phyloP scores from a whole-genome alignment of 2,888 invertebrate genomes.

The Pilophorus perplexus region DNA sequence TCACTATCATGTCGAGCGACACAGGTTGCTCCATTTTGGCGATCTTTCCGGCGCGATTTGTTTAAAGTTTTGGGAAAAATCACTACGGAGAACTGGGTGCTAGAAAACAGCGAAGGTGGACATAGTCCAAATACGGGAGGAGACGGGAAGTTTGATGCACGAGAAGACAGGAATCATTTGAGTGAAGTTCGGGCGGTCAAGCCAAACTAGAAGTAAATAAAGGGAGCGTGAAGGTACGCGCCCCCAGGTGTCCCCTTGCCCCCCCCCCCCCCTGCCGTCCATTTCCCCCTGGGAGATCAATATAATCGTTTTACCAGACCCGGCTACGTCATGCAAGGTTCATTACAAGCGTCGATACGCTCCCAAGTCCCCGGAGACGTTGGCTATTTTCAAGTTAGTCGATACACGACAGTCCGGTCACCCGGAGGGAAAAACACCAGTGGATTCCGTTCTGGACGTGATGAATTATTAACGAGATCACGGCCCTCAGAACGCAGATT shows the following conservation, averaged over 20 bases:
- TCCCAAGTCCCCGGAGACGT: constrained; percentile 3
- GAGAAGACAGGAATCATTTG: constrained; percentile 4
- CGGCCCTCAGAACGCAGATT: too few relatives aligned
- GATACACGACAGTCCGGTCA: too few relatives aligned
- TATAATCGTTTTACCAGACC: constrained; percentile 21
- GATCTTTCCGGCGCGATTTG: too few relatives aligned
- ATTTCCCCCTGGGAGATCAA: too few relatives aligned
- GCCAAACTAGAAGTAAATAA: constrained; percentile 19
- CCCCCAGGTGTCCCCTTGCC: too few relatives aligned
- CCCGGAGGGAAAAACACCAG: too few relatives aligned
- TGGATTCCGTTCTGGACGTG: too few relatives aligned
- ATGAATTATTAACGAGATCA: too few relatives aligned
- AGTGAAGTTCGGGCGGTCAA: constrained; percentile 18
- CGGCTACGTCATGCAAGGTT: constrained; percentile 31
- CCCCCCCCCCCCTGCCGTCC: too few relatives aligned
- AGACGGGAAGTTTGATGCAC: neutral
- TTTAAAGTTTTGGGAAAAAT: neutral
- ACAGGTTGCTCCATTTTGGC: constrained; percentile 30
- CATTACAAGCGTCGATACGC: constrained; percentile 21
- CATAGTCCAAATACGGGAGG: neutral
- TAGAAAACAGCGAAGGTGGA: neutral
- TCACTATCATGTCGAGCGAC: constrained; percentile 27
- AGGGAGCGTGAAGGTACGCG: constrained; percentile 17
- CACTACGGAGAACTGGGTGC: neutral
- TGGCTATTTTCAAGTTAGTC: too few relatives aligned